Evolutionary conservation across 2,888 invertebrate species (phyloP).

Genomic region (Gnatocerus cornutus): DNA sequence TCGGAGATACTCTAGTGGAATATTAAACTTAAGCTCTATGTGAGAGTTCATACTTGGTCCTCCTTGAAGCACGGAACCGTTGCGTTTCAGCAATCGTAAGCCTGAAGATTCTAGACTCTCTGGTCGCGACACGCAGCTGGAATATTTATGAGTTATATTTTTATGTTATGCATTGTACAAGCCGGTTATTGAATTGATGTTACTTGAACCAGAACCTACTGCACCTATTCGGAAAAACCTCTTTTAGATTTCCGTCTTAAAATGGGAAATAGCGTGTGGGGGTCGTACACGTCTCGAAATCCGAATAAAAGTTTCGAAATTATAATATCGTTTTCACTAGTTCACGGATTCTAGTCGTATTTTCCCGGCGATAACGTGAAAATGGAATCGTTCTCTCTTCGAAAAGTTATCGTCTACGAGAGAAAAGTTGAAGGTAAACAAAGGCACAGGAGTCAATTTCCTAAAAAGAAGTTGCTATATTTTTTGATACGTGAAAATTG

Average conservation of each 20-base stretch:
- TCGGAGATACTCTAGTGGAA: constrained; percentile 28
- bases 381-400: constrained; percentile 23
- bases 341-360: constrained; percentile 10
- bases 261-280: constrained; percentile 29
- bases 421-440: constrained; percentile 19
- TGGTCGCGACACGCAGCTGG: constrained; percentile 30
- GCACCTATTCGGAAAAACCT: constrained; percentile 43
- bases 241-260: constrained; percentile 24
- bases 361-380: constrained; percentile 13
- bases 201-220: constrained; percentile 43
- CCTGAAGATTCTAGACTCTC: constrained; percentile 25
- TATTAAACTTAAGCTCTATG: constrained; percentile 28
- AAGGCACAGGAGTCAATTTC: constrained; percentile 13
- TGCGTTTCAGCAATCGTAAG: constrained; percentile 34
- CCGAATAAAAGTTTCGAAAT: constrained; percentile 31
- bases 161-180: constrained; percentile 41
- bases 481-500: constrained; percentile 30
- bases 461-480: constrained; percentile 2
- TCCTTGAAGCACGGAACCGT: constrained; percentile 7
- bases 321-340: constrained; percentile 36
- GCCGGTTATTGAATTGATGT: constrained; percentile 45
- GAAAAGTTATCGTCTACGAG: neutral
- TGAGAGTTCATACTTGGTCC: constrained; percentile 22
- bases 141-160: constrained; percentile 49
- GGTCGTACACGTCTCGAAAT: constrained; percentile 21